Base-by-base conservation (phyloP, 2,113 vertebrate genomes). In the Ibidorhyncha struthersii region DNA sequence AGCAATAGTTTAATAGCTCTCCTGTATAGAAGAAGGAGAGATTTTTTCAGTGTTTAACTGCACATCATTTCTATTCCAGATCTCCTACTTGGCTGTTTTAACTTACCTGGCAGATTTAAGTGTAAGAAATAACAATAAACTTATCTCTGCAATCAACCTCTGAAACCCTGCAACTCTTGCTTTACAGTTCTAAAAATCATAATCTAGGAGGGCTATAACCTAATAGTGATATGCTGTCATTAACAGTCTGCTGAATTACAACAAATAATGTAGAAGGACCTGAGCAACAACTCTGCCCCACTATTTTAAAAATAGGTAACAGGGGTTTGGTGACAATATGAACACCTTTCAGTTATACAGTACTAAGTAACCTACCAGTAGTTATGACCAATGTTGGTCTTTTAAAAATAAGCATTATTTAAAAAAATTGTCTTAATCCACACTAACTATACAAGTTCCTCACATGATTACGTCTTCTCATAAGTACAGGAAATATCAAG, bases 401-500 rank as follows among this genome's bases (percentile, higher is more conserved):
- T 74, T 10, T 3, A 38, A 25, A 47, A 36, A 55, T 81, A 32
- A 7, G 4, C 2, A 34, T 78, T 66, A 70, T 69, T 85, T 29
- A 4, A 82, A 89, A 89, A 89, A 69, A 69, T 43, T 12, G 30
- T 38, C 78, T 80, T 59, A 93, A 77, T 41, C 74, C 20, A 76
- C 45, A 77, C 53, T 55, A 94, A 90, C 80, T 34, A 87, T 14
- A 56, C 77, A 85, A 63, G 78, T 88, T 80, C 58, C 86, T 82
- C 29, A 55, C 62, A 80, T 50, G 14, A 86, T 58, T 73, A 80
- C 43, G n/a, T 70, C 76, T 90, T 66, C 94, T 59, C 49, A 1
- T 82, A 96, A 96, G 61, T 73, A 93, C 45, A 97, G 70, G 69
- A 95, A 92, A 89, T 76, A 93, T 7, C 47, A 86, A 91, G 73